Conservation (phyloP, 2,888 invertebrate genomes). For the Abrostola triplasia region DNA sequence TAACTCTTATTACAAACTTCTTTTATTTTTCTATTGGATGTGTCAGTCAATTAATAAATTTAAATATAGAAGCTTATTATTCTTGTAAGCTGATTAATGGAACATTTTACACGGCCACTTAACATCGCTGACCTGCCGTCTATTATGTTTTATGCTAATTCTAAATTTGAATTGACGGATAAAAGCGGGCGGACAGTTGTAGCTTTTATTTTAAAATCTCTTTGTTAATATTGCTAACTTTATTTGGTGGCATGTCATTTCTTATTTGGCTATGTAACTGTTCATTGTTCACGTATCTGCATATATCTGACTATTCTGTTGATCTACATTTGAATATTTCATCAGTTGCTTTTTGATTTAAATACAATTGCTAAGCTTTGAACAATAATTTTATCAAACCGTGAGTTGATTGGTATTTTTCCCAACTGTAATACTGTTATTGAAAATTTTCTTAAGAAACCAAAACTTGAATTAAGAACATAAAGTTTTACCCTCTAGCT, state of each 20-base stretch:
- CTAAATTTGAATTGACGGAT: conserved; percentile 55
- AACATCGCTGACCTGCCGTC: conserved; percentile 53
- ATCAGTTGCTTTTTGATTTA: too few relatives aligned
- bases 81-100: conserved; percentile 41
- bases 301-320: background rate
- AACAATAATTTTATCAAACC: too few relatives aligned
- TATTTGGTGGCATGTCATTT: conserved; percentile 34
- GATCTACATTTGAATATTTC: too few relatives aligned
- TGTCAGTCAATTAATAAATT: background rate
- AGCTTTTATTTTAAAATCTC: conserved; percentile 37
- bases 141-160: conserved; percentile 63
- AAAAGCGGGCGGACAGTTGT: conserved; percentile 44
- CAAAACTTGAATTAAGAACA: too few relatives aligned
- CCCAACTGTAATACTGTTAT: too few relatives aligned
- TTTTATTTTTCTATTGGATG: background rate
- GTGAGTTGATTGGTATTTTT: too few relatives aligned
- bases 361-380: too few relatives aligned
- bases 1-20: background rate
- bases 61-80: background rate
- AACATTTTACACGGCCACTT: conserved; percentile 37
- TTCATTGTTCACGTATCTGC: conserved; percentile 19
- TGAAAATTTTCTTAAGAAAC: too few relatives aligned
- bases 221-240: conserved; percentile 35
- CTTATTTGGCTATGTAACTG: conserved; percentile 32
- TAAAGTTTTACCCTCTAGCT: too few relatives aligned